Conservation (phyloP, 2,888 invertebrate genomes). For the Mesorhabditis spiculigera region DNA sequence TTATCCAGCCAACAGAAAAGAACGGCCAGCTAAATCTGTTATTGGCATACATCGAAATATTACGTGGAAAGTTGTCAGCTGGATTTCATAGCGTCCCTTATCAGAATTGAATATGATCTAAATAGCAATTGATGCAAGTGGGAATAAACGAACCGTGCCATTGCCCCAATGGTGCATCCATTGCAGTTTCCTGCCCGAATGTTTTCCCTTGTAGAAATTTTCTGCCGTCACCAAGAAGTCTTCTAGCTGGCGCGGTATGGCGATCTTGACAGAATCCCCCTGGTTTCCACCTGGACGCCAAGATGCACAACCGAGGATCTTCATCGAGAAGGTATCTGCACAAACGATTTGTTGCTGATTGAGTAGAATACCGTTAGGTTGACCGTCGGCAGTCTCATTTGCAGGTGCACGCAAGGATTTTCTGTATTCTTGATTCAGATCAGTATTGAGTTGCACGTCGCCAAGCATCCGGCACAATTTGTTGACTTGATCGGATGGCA, state of each 20-base stretch:
- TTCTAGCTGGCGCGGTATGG: slow-evolving; percentile 91
- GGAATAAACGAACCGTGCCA: slow-evolving; percentile 71
- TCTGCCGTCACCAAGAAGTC: slow-evolving; percentile 97
- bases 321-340: slow-evolving; percentile 80
- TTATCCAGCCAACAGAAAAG: slow-evolving; percentile 98
- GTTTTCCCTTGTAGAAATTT: slow-evolving; percentile 94
- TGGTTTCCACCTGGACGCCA: slow-evolving; percentile 83
- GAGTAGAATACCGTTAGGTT: not conserved
- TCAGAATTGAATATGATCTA: slow-evolving; percentile 62
- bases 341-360: not conserved
- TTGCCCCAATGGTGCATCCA: slow-evolving; percentile 99
- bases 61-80: slow-evolving; percentile 93
- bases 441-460: slow-evolving; percentile 79
- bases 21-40: slow-evolving; percentile 75
- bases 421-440: slow-evolving; percentile 75
- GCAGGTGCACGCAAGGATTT: slow-evolving; percentile 12
- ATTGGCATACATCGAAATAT: no score
- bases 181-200: slow-evolving; percentile 91
- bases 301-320: slow-evolving; percentile 95
- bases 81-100: slow-evolving; percentile 85
- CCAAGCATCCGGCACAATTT: slow-evolving; percentile 87
- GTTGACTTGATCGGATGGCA: slow-evolving; percentile 99
- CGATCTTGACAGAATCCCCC: slow-evolving; percentile 82
- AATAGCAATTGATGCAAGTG: not conserved
- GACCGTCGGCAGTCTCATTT: not conserved